Base-by-base conservation (phyloP, 2,888 invertebrate genomes). In the Athripsodes cinereus region DNA sequence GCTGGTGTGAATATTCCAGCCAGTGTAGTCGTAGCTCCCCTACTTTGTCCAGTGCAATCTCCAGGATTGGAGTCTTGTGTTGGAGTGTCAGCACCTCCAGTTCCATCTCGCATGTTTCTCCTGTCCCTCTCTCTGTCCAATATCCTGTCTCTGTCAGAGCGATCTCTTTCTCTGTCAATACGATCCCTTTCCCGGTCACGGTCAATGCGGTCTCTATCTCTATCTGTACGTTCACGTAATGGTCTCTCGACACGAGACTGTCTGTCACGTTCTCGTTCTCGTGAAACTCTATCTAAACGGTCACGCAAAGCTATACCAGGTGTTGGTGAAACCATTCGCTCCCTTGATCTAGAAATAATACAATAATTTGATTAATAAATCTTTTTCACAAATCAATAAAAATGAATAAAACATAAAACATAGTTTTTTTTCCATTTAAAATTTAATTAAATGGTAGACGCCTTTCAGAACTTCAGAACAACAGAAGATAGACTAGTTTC, bases 1-100 rank as follows among this genome's bases (percentile, higher is more conserved):
- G 71, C 69, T 2, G 53, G 66, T 20, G 52, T 51, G 59, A 76
- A 74, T 20, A 70, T 52, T 71, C 72, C 63, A 67, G 71, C 66
- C 64, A 76, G 47, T 54, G 74, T 64, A 44, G 63, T 60, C 3
- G 55, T 53, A 54, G 57, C 53, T 66, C 79, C 80, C 62, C 77
- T 77, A 62, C 77, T 78, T 65, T 79, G 79, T 62, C 79, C 76
- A 55, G 53, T 81, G 58, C 78, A 75, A 64, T 82, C 81, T 6
- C 79, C 80, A 64, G 80, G 81, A 69, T 80, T 81, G 52, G 79
- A 79, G 65, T 82, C 82, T 66, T 79, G 81, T 0, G 80, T 80
- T 0, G 82, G 81, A 1, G 82, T 81, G 8, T 74, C 80, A n/a
- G 72, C 71, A 0, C 72, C 73, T 2, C 71, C 70, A 0, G 73